phyloP scores from a whole-genome alignment of 2,797 vertebrate genomes.

The Eurystomus glaucurus region DNA sequence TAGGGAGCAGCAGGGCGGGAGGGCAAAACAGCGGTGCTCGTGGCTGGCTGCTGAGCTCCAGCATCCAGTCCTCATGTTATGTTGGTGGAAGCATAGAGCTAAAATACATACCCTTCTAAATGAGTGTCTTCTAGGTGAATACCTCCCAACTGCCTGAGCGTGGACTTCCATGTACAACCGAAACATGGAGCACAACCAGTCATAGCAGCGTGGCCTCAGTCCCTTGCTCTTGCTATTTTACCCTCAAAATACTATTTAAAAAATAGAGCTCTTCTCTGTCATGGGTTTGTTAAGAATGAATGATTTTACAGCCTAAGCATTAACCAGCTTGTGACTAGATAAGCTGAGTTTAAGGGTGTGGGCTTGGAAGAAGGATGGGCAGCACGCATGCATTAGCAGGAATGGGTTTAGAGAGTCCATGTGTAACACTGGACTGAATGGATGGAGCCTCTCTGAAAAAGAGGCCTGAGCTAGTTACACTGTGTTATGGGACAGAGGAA shows the following conservation, averaged over 20 bases:
- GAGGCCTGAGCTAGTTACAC: not conserved
- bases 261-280: not conserved
- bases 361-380: not conserved
- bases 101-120: not conserved
- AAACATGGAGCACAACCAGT: not conserved
- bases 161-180: too few species aligned
- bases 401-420: not conserved
- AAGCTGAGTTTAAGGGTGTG: not conserved
- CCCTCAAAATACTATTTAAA: not conserved
- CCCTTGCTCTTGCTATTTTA: not conserved
- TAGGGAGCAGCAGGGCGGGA: not conserved
- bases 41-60: not conserved
- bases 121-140: not conserved
- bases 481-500: not conserved
- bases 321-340: not conserved
- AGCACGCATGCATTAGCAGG: not conserved
- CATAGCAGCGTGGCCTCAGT: rapidly evolving
- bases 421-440: not conserved
- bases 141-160: not conserved
- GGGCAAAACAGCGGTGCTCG: rapidly evolving
- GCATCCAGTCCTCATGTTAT: not conserved
- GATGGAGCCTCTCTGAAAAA: not conserved
- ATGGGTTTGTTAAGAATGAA: not conserved
- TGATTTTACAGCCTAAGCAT: not conserved
- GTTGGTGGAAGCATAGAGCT: not conserved